Evolutionary conservation across 2,888 invertebrate species (phyloP), one percentile per base, ranked within the genome.

Genomic region (Sesia bembeciformis): DNA sequence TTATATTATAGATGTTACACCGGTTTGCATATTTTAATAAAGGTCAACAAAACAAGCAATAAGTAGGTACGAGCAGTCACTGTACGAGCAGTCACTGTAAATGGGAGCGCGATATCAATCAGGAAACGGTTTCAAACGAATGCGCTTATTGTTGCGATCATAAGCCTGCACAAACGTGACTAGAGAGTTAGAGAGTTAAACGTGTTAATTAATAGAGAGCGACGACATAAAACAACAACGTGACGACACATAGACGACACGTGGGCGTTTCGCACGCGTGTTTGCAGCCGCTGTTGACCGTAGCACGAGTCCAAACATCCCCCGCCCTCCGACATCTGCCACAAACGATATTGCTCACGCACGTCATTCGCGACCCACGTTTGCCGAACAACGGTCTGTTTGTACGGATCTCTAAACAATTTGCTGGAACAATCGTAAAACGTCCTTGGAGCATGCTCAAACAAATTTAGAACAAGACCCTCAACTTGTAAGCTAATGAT

Each of bases 211-310:
- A 46, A 23, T 23, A 46, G 7, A 46, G 8, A 46, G 4, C 5
- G 8, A 46, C 23, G 23, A 23, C 23, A 23, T 43, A 7, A 42
- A 42, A 4, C 7, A 4, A 42, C 42, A 7, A 7, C 7, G 42
- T 5, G 42, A 42, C 6, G 42, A 42, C 42, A 42, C 42, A 7
- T 7, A 43, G 43, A 46, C 46, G 46, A 8, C 46, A 46, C 73
- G 74, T 76, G 78, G 75, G 62, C 65, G 62, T 64, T 75, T 79
- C 77, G 70, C 81, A 81, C 76, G 79, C 73, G 62, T 81, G 76
- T 82, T 81, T 81, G 71, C 70, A 58, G 65, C 54, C 68, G 65
- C 63, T 83, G 79, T 82, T 82, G 83, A 82, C 81, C 67, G 70
- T 73, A 54, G 66, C 66, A 60, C 66, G 68, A 70, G 46, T 46